These are phyloP conservation scores for Mylabris phalerata DNA, from an alignment of 1,140 invertebrate species.

Conservation along the genomic window DNA sequence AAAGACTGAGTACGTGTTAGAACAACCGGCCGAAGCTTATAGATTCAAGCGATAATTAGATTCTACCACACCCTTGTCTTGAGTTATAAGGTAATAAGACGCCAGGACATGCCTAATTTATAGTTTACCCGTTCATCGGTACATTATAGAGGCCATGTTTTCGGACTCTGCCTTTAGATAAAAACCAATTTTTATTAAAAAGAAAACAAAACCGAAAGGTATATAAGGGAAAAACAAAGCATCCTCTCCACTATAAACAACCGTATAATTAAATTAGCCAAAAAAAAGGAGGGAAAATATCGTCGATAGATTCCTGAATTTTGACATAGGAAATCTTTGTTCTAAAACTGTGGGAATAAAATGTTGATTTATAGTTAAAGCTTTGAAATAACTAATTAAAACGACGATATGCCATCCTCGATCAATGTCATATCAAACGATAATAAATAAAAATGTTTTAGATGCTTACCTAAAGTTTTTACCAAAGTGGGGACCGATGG, in stretches of 20 bases:
- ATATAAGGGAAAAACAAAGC: slow-evolving; percentile 9
- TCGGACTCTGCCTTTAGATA: slow-evolving; percentile 9
- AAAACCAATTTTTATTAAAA: slow-evolving; percentile 15
- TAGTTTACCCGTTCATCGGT: slow-evolving; percentile 32
- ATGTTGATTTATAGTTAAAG: slow-evolving; percentile 24
- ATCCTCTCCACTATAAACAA: slow-evolving; percentile 17
- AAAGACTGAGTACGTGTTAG: slow-evolving; percentile 14
- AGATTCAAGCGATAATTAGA: slow-evolving; percentile 38
- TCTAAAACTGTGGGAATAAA: slow-evolving; percentile 22
- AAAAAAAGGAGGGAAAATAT: neutral
- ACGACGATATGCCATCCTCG: slow-evolving; percentile 24
- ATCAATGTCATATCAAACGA: slow-evolving; percentile 33
- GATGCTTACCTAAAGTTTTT: slow-evolving; percentile 21
- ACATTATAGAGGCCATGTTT: slow-evolving; percentile 25
- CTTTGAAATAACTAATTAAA: slow-evolving; percentile 30
- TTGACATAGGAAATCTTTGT: neutral
- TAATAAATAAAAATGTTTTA: slow-evolving; percentile 32
- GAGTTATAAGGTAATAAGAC: slow-evolving; percentile 40
- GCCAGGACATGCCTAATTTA: slow-evolving; percentile 36
- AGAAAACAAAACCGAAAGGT: slow-evolving; percentile 7
- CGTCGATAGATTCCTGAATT: neutral
- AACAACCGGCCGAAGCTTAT: slow-evolving; percentile 29
- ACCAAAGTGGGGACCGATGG: slow-evolving; percentile 17
- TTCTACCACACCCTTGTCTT: slow-evolving; percentile 37
- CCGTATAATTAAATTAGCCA: slow-evolving; percentile 26